A percentile compares a stretch with the other conserved stretches of the same genome.
These are phyloP conservation scores for Schizopygopsis malacanthus DNA, from an alignment of 2,797 vertebrate species.

Conservation along the genomic window DNA sequence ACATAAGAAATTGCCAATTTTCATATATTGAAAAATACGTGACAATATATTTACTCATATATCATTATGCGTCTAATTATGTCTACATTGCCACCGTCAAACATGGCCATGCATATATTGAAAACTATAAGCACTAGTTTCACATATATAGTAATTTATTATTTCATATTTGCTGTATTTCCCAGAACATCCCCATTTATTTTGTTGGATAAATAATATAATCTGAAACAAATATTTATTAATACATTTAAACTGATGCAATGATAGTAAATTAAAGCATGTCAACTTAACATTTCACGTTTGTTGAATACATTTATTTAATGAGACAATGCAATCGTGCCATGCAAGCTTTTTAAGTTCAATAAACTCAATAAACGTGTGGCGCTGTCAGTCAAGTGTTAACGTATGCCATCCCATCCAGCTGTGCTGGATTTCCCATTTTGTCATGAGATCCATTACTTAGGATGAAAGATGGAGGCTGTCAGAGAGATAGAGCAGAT, in stretches of 20 bases:
- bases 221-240: not conserved
- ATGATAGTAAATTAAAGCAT: not conserved
- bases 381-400: not conserved
- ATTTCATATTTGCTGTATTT: not conserved
- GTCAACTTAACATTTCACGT: not conserved
- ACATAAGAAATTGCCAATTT: not conserved
- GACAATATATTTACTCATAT: no score
- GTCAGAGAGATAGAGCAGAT: constrained; percentile 17
- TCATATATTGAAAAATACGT: not conserved
- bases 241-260: not conserved
- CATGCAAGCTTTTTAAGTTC: not conserved
- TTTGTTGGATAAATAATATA: not conserved
- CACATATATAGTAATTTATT: no score
- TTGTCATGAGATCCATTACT: constrained; percentile 27
- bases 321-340: not conserved
- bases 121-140: no score
- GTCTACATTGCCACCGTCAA: no score
- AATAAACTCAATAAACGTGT: not conserved
- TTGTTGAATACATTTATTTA: not conserved
- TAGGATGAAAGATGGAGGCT: not conserved
- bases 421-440: constrained; percentile 41
- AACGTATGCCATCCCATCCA: constrained; percentile 29
- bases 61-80: no score
- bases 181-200: no score
- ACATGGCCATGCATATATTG: no score